Conservation (phyloP, 2,797 vertebrate species). For the Cryptoblepharus egeriae region DNA sequence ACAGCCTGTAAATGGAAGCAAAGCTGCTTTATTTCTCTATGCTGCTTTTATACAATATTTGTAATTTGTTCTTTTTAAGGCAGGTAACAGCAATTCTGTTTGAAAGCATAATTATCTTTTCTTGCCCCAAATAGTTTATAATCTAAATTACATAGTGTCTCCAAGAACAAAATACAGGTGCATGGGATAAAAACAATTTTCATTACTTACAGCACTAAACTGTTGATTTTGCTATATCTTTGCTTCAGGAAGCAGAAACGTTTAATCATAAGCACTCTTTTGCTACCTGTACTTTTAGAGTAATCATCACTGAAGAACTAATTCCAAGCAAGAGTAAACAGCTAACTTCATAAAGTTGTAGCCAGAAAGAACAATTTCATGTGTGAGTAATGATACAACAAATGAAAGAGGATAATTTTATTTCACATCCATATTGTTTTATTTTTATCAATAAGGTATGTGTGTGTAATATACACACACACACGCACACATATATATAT, state of each 20-base stretch:
- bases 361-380: too few species aligned
- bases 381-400: too few species aligned
- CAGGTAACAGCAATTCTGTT: too few species aligned
- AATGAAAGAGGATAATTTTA: too few species aligned
- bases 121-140: too few species aligned
- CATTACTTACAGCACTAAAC: too few species aligned
- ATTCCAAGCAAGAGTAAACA: neutral
- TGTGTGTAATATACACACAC: too few species aligned
- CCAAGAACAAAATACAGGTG: neutral
- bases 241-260: too few species aligned
- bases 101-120: too few species aligned
- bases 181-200: neutral
- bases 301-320: neutral
- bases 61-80: neutral
- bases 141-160: neutral
- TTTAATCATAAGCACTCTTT: neutral
- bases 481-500: too few species aligned
- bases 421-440: too few species aligned
- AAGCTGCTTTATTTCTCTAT: neutral
- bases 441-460: neutral
- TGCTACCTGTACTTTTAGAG: neutral
- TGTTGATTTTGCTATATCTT: neutral
- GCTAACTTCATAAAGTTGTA: neutral
- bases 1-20: neutral
- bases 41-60: neutral